Conservation (phyloP, 2,888 invertebrate genomes). For the Cordylochernes scorpioides region DNA sequence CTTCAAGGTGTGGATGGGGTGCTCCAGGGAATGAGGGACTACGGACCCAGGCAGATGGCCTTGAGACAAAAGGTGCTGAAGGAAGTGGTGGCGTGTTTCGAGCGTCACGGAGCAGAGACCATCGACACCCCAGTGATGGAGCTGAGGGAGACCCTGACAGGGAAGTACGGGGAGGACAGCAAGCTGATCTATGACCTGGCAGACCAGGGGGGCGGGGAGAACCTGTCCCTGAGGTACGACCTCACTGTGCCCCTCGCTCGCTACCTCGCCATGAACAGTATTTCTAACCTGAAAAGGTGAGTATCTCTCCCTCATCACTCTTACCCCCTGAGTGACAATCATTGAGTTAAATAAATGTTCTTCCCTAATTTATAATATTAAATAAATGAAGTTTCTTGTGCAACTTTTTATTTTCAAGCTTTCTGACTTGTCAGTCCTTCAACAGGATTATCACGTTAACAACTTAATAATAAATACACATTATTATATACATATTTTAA, state of each 20-base stretch:
- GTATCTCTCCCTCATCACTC: no score
- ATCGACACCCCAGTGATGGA: conserved; percentile 98
- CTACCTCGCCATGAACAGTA: conserved; percentile 91
- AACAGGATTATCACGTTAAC: no score
- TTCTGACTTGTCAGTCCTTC: no score
- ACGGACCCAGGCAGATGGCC: conserved; percentile 78
- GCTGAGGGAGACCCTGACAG: conserved; percentile 84
- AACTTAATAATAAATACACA: no score
- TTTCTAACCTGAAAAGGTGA: conserved; percentile 70
- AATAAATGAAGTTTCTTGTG: no score
- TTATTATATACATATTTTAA: no score
- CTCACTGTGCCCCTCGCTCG: conserved; percentile 92
- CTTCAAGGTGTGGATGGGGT: no score
- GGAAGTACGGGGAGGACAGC: conserved; percentile 97
- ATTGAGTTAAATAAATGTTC: no score
- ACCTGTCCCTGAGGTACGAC: conserved; percentile 81
- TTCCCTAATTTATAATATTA: no score
- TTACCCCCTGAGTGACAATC: no score
- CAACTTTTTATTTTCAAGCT: no score
- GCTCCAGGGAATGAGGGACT: conserved; percentile 62
- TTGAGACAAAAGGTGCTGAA: conserved; percentile 49
- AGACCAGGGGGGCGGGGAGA: conserved; percentile 96
- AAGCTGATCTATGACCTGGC: conserved; percentile 93
- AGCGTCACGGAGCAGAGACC: conserved; percentile 85
- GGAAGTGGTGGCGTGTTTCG: conserved; percentile 64